Evolutionary conservation across 2,888 invertebrate species (phyloP), one percentile per base, ranked within the genome.

Genomic region (Salticus scenicus): DNA sequence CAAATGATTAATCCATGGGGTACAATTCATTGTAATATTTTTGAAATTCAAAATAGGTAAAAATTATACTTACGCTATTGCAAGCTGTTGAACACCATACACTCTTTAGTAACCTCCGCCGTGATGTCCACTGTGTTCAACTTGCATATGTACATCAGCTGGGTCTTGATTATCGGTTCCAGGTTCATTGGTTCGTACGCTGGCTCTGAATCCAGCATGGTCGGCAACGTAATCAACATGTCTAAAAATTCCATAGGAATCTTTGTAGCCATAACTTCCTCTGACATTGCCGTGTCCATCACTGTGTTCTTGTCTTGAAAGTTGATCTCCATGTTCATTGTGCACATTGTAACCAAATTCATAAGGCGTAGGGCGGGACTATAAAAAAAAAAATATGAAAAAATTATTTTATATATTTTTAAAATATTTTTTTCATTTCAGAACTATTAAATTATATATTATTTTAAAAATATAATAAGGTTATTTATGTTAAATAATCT

Each of bases 181-280:
- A 14, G 84, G 84, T 33, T 85, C 84, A 30, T 87, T 87, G 33
- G 87, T 84, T 8, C 69, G 76, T 1, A 84, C 84, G n/a, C 80
- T 87, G 17, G 87, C 87, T 12, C 87, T 69, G 73, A 87, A 87
- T 33, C 84, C 84, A 20, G 37, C 64, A 33, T 84, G 80, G 30
- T 87, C 84, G 33, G 87, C 84, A 27, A 87, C 74, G 64, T 87
- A 87, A 33, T 87, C 84, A 14, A 87, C 84, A 28, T 87, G 87
- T 20, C 87, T 79, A 51, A 75, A 83, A 63, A 83, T 31, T 30
- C 87, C 87, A 27, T 84, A 80, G 33, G 80, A 28, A 63, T 87
- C 87, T n/a, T 33, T 85, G 84, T 85, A 85, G 2, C 84, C 84
- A 73, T 85, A 85, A 31, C 84, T 85, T 1, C 84, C 84, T 10